A percentile compares a stretch with the other conserved stretches of the same genome.
Conservation (phyloP, 2,888 invertebrate genomes). For the Cremastobaeus sp. region DNA sequence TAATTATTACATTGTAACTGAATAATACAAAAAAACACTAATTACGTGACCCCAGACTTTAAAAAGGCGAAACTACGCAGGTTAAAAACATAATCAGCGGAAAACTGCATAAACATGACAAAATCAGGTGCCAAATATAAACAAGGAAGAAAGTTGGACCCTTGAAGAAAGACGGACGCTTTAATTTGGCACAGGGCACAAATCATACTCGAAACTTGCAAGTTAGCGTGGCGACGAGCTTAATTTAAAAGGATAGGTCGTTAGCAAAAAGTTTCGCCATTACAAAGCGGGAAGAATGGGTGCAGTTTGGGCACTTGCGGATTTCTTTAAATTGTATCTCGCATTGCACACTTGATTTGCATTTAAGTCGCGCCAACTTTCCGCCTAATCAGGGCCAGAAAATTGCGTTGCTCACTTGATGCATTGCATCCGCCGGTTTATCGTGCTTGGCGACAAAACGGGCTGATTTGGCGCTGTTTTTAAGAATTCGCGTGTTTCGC, state of each 20-base stretch:
- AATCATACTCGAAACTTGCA: constrained; percentile 45
- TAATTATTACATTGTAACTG: no score
- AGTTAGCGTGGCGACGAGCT: constrained; percentile 48
- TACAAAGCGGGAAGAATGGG: constrained; percentile 66
- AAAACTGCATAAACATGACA: constrained; percentile 12
- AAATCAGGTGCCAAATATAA: neutral
- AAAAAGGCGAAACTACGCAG: no score
- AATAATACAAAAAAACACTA: no score
- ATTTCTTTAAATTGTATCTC: constrained; percentile 74
- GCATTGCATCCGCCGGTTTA: constrained; percentile 16
- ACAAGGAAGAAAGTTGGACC: neutral
- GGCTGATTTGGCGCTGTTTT: neutral
- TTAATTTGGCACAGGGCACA: constrained; percentile 33
- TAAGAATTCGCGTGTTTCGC: constrained; percentile 1
- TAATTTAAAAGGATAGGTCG: constrained; percentile 67
- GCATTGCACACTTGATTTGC: constrained; percentile 68
- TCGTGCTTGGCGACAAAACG: neutral
- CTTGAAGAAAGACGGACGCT: neutral
- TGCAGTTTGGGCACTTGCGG: constrained; percentile 57
- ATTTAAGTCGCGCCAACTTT: constrained; percentile 48
- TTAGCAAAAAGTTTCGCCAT: constrained; percentile 74
- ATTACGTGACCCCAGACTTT: no score
- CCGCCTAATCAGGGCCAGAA: constrained; percentile 43
- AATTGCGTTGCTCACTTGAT: constrained; percentile 43
- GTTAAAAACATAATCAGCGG: no score